Conservation (phyloP, 2,888 invertebrate genomes). For the Cacoxenus indagator region DNA sequence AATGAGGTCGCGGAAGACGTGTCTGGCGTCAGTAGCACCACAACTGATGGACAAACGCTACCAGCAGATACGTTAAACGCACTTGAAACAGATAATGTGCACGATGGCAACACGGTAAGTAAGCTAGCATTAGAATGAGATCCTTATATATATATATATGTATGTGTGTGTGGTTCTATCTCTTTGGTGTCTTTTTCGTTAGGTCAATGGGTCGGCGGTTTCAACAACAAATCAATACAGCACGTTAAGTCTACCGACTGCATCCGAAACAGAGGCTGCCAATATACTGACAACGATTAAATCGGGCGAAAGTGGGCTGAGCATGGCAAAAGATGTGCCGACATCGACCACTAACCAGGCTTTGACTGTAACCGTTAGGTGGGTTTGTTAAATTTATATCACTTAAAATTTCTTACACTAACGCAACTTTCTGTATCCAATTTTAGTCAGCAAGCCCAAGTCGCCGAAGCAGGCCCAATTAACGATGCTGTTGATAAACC, state of each 20-base stretch:
- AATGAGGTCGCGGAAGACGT: slow-evolving; percentile 36
- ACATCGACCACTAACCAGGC: neutral
- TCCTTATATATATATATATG: too few species aligned
- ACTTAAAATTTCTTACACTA: too few species aligned
- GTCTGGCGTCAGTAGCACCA: slow-evolving; percentile 52
- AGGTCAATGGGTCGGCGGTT: slow-evolving; percentile 18
- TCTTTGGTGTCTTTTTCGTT: neutral
- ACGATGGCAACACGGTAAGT: slow-evolving; percentile 62
- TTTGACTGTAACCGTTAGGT: too few species aligned
- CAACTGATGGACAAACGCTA: slow-evolving; percentile 38
- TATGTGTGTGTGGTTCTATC: too few species aligned
- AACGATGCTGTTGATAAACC: neutral
- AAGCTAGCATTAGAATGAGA: neutral
- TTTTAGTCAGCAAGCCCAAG: neutral
- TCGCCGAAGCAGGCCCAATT: too few species aligned
- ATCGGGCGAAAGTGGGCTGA: slow-evolving; percentile 50
- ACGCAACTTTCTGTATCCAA: too few species aligned
- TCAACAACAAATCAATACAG: slow-evolving; percentile 5
- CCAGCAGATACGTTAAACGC: neutral
- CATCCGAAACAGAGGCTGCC: slow-evolving; percentile 67
- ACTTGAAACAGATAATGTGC: slow-evolving; percentile 42
- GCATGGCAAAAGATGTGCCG: neutral
- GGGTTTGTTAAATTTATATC: too few species aligned
- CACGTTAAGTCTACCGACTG: slow-evolving; percentile 43
- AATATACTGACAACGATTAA: slow-evolving; percentile 67